phyloP scores from a whole-genome alignment of 2,888 invertebrate species.

The Nephrocerus scutellatus region DNA sequence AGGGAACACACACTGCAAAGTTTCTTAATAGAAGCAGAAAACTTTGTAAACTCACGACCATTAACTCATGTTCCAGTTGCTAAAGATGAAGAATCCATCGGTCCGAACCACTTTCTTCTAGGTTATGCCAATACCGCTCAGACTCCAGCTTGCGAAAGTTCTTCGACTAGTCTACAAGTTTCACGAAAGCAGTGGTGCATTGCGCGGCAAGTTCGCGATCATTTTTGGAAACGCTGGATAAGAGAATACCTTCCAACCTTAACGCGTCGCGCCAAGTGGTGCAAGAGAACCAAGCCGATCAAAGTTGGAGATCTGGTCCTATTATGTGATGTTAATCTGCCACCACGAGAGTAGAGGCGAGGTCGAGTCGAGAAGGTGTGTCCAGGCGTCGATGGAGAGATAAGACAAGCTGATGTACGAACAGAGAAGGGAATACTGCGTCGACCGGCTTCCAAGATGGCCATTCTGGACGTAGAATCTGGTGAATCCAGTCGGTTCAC shows the following conservation, averaged over 20 bases:
- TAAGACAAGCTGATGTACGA: slow-evolving; percentile 20
- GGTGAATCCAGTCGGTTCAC: slow-evolving; percentile 24
- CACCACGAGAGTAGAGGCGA: slow-evolving; percentile 19
- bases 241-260: slow-evolving; percentile 11
- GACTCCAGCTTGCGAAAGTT: neutral
- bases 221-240: slow-evolving; percentile 16
- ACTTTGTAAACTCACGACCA: slow-evolving; percentile 9
- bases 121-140: slow-evolving; percentile 2
- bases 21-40: slow-evolving; percentile 12
- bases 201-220: slow-evolving; percentile 8
- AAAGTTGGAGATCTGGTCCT: slow-evolving; percentile 12
- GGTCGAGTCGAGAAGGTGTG: slow-evolving; percentile 20
- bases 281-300: neutral
- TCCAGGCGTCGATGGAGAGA: slow-evolving; percentile 21
- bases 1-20: slow-evolving; percentile 5
- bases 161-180: neutral
- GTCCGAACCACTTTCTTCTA: slow-evolving; percentile 9
- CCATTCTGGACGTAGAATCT: slow-evolving; percentile 45
- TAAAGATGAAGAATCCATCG: slow-evolving; percentile 7
- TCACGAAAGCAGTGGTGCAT: slow-evolving; percentile 12
- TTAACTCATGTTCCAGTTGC: slow-evolving; percentile 11
- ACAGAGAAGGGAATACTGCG: slow-evolving; percentile 21
- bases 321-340: slow-evolving; percentile 18
- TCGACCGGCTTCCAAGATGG: slow-evolving; percentile 22
- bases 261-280: slow-evolving; percentile 11